phyloP scores from a whole-genome alignment of 2,113 vertebrate species.

The Prochilodus magdalenae region DNA sequence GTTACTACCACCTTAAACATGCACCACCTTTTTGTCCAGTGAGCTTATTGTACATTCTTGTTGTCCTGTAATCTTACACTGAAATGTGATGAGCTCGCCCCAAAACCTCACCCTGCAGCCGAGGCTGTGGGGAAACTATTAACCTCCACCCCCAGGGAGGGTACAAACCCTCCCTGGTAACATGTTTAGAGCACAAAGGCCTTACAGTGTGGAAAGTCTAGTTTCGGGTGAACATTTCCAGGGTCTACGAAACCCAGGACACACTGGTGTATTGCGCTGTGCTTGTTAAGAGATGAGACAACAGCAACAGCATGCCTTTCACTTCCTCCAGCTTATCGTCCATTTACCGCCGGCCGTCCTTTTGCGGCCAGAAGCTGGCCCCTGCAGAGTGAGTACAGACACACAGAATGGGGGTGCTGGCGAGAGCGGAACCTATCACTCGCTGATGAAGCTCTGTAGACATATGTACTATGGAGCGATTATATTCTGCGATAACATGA shows the following conservation, averaged over 20 bases:
- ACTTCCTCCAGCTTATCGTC: slow-evolving; percentile 33
- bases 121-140: no score
- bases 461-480: slow-evolving; percentile 4
- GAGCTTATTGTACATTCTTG: no score
- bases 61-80: no score
- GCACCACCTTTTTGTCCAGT: no score
- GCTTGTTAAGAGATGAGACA: not conserved
- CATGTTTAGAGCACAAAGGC: no score
- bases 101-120: no score
- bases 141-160: no score
- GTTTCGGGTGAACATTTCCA: no score
- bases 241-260: not conserved
- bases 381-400: slow-evolving; percentile 47
- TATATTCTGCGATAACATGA: not conserved
- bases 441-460: slow-evolving; percentile 44
- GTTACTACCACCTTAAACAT: no score
- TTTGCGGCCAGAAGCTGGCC: slow-evolving; percentile 54
- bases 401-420: slow-evolving; percentile 39
- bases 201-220: no score
- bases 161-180: no score
- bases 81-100: no score
- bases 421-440: slow-evolving; percentile 50
- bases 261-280: not conserved
- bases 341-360: slow-evolving; percentile 31
- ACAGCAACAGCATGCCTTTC: slow-evolving; percentile 51